Conservation (phyloP, 1,140 invertebrate genomes). For the Dendroctonus valens region DNA sequence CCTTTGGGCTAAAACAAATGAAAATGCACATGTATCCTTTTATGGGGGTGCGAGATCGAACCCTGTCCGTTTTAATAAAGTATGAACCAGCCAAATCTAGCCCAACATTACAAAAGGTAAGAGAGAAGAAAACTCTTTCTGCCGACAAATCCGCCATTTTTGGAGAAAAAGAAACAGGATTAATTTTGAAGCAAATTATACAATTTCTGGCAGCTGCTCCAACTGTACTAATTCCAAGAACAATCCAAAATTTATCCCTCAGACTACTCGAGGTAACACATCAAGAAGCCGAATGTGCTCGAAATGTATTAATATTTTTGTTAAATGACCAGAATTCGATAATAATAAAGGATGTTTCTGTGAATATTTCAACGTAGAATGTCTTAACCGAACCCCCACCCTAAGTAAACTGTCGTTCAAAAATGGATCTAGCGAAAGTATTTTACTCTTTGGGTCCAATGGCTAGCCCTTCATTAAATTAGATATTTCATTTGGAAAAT, state of each 20-base stretch:
- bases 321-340: constrained; percentile 7
- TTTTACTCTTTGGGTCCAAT: constrained; percentile 1
- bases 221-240: constrained; percentile 5
- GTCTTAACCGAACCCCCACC: constrained; percentile 48
- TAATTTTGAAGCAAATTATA: neutral
- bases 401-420: constrained; percentile 48
- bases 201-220: constrained; percentile 2
- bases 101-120: neutral
- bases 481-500: constrained; percentile 16
- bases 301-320: constrained; percentile 1
- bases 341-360: constrained; percentile 43
- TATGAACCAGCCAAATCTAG: constrained; percentile 4
- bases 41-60: neutral
- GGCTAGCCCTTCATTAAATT: neutral
- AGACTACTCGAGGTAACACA: neutral
- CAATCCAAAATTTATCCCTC: constrained; percentile 6
- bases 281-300: neutral
- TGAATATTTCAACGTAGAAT: constrained; percentile 36
- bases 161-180: too few relatives aligned
- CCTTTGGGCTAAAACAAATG: constrained; percentile 12
- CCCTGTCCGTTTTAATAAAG: neutral
- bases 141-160: too few relatives aligned
- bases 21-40: constrained; percentile 20
- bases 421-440: constrained; percentile 43
- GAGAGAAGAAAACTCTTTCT: too few relatives aligned